Evolutionary conservation across 2,888 invertebrate genomes (phyloP).

Genomic region (Osedax frankpressi): DNA sequence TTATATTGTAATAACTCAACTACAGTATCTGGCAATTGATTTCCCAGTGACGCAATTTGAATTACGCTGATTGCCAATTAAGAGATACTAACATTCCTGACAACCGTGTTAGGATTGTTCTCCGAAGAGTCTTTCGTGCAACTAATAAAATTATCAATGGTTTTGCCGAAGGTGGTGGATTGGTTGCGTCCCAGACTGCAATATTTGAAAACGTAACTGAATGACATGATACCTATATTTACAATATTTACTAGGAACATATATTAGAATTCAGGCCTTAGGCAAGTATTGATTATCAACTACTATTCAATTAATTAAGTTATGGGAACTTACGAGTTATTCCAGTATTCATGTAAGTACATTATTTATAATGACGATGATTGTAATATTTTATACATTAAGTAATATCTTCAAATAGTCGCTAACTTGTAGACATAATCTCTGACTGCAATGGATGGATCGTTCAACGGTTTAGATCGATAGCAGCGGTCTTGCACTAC

Average conservation of each 20-base stretch:
- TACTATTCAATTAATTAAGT: no score
- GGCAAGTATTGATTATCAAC: no score
- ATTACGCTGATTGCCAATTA: no score
- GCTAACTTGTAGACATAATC: not conserved
- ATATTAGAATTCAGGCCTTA: no score
- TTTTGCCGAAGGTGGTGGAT: conserved; percentile 77
- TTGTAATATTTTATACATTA: no score
- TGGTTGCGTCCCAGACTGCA: conserved; percentile 52
- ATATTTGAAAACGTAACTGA: not conserved
- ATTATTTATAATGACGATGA: no score
- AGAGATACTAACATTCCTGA: conserved; percentile 46
- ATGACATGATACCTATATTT: not conserved
- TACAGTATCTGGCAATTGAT: no score
- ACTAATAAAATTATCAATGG: conserved; percentile 80
- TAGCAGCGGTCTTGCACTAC: not conserved
- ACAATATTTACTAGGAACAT: not conserved
- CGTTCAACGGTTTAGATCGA: not conserved
- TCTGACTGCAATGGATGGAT: not conserved
- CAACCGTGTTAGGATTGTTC: conserved; percentile 65
- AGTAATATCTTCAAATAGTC: no score
- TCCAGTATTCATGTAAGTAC: no score
- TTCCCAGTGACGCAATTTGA: no score
- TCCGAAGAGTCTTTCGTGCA: conserved; percentile 82
- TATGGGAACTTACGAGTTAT: no score
- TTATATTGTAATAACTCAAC: no score